A percentile compares a stretch with the other conserved stretches of the same genome.
These are phyloP conservation scores for Triplophysa rosa DNA, from an alignment of 2,113 vertebrate species.

Conservation along the genomic window DNA sequence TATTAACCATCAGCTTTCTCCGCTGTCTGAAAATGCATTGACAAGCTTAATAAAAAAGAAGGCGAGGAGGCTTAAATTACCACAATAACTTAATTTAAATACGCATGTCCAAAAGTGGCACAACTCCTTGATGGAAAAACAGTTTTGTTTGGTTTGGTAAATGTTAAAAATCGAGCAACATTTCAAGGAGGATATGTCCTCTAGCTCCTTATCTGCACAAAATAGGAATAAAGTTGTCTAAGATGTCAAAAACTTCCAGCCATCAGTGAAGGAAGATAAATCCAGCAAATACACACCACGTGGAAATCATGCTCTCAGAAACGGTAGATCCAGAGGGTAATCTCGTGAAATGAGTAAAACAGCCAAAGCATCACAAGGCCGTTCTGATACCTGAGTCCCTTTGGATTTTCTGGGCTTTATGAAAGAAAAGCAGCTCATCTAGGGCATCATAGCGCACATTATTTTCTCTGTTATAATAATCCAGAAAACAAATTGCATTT, in stretches of 20 bases:
- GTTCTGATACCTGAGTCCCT: not conserved
- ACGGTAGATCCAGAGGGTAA: slow-evolving; percentile 9
- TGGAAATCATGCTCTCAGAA: slow-evolving; percentile 23
- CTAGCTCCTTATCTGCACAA: slow-evolving; percentile 18
- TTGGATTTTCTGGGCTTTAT: slow-evolving; percentile 23
- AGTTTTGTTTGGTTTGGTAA: not conserved
- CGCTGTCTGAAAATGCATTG: too few relatives aligned
- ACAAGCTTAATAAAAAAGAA: too few relatives aligned
- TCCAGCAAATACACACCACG: slow-evolving; percentile 30
- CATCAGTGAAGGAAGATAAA: slow-evolving; percentile 23
- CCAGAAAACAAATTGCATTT: slow-evolving; percentile 20
- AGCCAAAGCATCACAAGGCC: not conserved
- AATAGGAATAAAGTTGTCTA: slow-evolving; percentile 11
- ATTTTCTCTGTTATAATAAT: not conserved
- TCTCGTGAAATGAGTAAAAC: slow-evolving; percentile 21
- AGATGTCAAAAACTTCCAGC: slow-evolving; percentile 7
- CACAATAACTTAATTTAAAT: too few relatives aligned
- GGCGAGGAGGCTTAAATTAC: too few relatives aligned
- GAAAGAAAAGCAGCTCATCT: slow-evolving; percentile 22
- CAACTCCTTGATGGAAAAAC: too few relatives aligned
- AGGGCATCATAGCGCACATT: slow-evolving; percentile 2
- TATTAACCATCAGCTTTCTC: too few relatives aligned
- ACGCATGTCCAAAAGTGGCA: too few relatives aligned
- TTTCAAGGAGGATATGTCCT: slow-evolving; percentile 32
- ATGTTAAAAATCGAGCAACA: not conserved